Percentiles rank a stretch among this genome's conserved stretches.
Conservation (phyloP, 1,140 invertebrate species). For the Lepidotrigona ventralis region DNA sequence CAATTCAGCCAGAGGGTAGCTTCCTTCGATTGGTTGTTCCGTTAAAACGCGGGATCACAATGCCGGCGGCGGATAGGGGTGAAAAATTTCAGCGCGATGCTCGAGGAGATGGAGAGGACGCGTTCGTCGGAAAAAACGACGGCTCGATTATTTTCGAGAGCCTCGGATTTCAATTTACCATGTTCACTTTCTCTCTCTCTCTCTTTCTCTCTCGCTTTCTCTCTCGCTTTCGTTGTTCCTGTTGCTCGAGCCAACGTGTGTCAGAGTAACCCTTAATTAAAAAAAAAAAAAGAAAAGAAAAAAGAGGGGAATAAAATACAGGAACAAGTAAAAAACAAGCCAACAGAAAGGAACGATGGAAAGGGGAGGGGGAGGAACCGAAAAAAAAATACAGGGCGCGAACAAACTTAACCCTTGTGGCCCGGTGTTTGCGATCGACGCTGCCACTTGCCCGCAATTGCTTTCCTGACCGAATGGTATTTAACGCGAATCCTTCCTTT, state of each 20-base stretch:
- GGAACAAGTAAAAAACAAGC: background rate
- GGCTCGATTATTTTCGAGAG: conserved; percentile 41
- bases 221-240: too few relatives aligned
- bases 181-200: background rate
- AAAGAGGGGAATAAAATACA: background rate
- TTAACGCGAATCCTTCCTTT: background rate
- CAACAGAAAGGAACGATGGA: background rate
- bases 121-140: conserved; percentile 23
- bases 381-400: background rate
- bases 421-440: background rate
- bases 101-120: conserved; percentile 34
- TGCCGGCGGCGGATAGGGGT: conserved; percentile 14
- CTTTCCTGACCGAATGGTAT: background rate
- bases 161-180: conserved; percentile 30
- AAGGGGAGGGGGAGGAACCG: background rate
- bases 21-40: conserved; percentile 11
- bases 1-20: background rate
- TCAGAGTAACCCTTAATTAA: conserved; percentile 18
- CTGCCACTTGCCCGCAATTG: conserved; percentile 1
- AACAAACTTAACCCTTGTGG: conserved; percentile 32
- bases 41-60: conserved; percentile 31
- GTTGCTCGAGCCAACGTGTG: background rate
- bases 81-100: conserved; percentile 19
- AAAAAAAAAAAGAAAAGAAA: background rate
- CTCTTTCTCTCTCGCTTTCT: background rate